Base-by-base conservation (phyloP, 2,888 invertebrate genomes). In the Vannuccia rotundouncinata region DNA sequence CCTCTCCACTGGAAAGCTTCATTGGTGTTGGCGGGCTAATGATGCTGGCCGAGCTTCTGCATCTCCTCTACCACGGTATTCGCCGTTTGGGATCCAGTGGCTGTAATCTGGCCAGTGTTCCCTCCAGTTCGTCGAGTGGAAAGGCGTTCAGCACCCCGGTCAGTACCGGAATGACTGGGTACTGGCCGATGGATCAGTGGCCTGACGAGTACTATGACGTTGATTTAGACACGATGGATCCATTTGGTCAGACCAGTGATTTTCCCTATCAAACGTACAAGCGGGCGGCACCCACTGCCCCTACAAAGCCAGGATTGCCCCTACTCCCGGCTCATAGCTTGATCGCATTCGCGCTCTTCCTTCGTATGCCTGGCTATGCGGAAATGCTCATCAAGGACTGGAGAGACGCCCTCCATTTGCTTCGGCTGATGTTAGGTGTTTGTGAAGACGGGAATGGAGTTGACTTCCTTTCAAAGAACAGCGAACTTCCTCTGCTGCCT, bases 331-430 rank as follows among this genome's bases (percentile, higher is more conserved):
- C 94, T 79, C 95, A 95, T 89, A 94, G 95, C 74, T 90, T 96
- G 83, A 92, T 94, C 0, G 95, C 95, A 17, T 93, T 96, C 86
- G 94, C 94, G 0, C 89, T 95, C 81, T 94, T 96, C 87, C 90
- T 96, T 28, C 91, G 94, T 83, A 89, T 96, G 84, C 94, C 95
- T 0, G 93, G 94, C 0, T 96, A 95, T 87, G 95, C 95, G 0
- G 94, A 94, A 86, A 93, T 95, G 73, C 88, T 96, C 82, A 90
- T 96, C 29, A 94, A 94, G 87, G 92, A 93, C 84, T 91, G 93
- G 83, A 85, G 85, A 83, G 91, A 92, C 82, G 95, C 95, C 0
- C 92, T 94, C 85, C 94, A 94, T 86, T 90, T 96, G 82, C 89
- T 96, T 82, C 90, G 95, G 1, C 90, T 96, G 77, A 92, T 95